A percentile compares a stretch with the other conserved stretches of the same genome.
phyloP scores from a whole-genome alignment of 1,140 invertebrate genomes.

The Nomia melanderi region DNA sequence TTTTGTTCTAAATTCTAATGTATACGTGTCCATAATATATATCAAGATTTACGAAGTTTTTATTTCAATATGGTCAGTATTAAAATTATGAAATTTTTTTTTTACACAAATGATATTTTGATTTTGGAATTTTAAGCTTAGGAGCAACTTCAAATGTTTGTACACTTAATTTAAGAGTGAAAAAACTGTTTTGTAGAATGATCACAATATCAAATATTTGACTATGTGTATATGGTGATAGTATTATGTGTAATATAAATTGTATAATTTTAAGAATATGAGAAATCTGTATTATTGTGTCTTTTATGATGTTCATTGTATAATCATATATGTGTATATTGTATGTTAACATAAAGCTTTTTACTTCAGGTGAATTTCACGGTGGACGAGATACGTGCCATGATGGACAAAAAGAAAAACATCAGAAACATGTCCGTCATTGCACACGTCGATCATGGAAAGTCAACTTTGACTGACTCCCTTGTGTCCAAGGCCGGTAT shows the following conservation, averaged over 20 bases:
- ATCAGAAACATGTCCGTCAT: conserved; percentile 99
- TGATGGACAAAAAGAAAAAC: conserved; percentile 99
- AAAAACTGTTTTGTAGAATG: background rate
- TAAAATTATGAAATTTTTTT: conserved; percentile 3
- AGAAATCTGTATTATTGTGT: background rate
- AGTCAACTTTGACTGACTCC: conserved; percentile 99
- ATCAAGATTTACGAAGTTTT: conserved; percentile 42
- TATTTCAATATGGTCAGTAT: conserved; percentile 55
- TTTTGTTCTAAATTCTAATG: conserved; percentile 20
- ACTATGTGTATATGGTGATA: background rate
- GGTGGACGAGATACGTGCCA: conserved; percentile 98
- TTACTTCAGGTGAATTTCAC: conserved; percentile 98
- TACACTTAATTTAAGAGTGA: background rate
- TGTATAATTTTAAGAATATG: too few relatives aligned
- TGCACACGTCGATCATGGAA: conserved; percentile 99
- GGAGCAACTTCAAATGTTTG: background rate
- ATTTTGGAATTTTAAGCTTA: background rate
- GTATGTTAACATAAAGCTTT: background rate
- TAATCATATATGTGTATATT: background rate
- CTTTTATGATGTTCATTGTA: background rate
- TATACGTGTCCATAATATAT: conserved; percentile 14
- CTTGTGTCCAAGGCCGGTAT: conserved; percentile 99
- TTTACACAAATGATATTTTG: background rate
- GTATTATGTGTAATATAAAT: background rate
- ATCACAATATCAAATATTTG: background rate